Conservation (phyloP, 1,140 invertebrate genomes). For the Piezodorus guildinii region DNA sequence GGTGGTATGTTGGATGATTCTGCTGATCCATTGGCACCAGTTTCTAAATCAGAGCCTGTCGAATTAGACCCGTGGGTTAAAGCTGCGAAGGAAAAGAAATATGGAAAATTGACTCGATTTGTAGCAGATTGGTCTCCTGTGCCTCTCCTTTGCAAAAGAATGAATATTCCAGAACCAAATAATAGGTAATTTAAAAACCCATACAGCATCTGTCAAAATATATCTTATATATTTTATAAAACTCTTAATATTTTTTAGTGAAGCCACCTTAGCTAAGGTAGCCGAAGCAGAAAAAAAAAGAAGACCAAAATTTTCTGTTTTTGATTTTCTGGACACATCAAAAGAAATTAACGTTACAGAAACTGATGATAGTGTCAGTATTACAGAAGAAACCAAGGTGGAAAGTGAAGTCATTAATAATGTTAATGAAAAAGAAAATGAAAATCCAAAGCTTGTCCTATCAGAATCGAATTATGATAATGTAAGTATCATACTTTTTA, state of each 20-base stretch:
- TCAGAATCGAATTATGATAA: not conserved
- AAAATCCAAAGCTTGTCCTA: too few relatives aligned
- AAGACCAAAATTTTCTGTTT: constrained; percentile 56
- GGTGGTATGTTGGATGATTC: constrained; percentile 37
- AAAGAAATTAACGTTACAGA: constrained; percentile 24
- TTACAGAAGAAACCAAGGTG: not conserved
- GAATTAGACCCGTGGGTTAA: constrained; percentile 40
- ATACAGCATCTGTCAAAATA: not conserved
- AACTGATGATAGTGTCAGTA: not conserved
- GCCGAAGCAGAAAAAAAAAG: constrained; percentile 26
- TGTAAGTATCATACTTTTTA: not conserved
- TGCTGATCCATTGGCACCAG: constrained; percentile 35
- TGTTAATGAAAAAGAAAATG: too few relatives aligned
- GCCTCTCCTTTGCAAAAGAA: constrained; percentile 76
- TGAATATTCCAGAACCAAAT: constrained; percentile 63
- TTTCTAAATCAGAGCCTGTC: constrained; percentile 29
- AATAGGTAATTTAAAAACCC: not conserved
- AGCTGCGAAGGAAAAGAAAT: constrained; percentile 70
- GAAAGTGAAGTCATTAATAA: not conserved
- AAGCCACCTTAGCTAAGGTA: not conserved
- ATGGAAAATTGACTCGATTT: constrained; percentile 64
- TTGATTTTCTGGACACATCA: constrained; percentile 54
- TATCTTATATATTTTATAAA: not conserved
- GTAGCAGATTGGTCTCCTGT: constrained; percentile 74
- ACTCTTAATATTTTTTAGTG: not conserved